Percentiles rank a stretch among this genome's conserved stretches.
Conservation (phyloP, 2,888 invertebrate species). For the Cylindroiulus punctatus region DNA sequence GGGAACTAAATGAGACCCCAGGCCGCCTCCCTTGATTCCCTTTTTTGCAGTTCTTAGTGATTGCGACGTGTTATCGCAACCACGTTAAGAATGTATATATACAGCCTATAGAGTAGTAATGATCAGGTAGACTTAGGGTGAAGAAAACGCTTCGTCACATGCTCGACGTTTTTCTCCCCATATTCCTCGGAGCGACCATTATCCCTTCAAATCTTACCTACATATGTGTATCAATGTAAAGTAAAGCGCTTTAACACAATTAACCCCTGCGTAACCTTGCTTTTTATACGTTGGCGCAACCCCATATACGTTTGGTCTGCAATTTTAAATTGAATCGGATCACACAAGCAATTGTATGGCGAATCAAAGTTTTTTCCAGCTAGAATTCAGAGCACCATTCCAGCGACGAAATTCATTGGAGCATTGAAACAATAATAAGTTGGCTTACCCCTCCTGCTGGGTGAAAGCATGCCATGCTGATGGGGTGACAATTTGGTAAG, state of each 20-base stretch:
- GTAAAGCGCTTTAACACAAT: slow-evolving; percentile 45
- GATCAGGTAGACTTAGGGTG: slow-evolving; percentile 35
- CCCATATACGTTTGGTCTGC: slow-evolving; percentile 14
- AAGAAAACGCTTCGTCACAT: slow-evolving; percentile 45
- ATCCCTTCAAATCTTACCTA: slow-evolving; percentile 47
- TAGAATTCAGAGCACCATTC: background rate
- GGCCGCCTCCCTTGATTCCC: slow-evolving; percentile 18
- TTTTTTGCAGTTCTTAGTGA: slow-evolving; percentile 6
- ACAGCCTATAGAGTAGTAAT: background rate
- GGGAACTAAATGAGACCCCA: slow-evolving; percentile 44
- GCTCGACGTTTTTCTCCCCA: slow-evolving; percentile 28
- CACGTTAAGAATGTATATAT: slow-evolving; percentile 38
- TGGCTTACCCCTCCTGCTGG: background rate
- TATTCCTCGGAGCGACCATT: slow-evolving; percentile 43
- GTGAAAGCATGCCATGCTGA: background rate
- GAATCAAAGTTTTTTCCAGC: background rate
- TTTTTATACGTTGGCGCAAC: slow-evolving; percentile 35
- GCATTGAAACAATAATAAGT: background rate
- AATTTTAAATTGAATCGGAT: slow-evolving; percentile 37
- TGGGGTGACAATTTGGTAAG: background rate
- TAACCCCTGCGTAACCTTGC: slow-evolving; percentile 45
- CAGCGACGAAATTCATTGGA: background rate
- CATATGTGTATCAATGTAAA: slow-evolving; percentile 31
- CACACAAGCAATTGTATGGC: slow-evolving; percentile 18
- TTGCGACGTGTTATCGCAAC: slow-evolving; percentile 45